Evolutionary conservation across 2,113 vertebrate species (phyloP).

Genomic region (Australoheros scitulus): DNA sequence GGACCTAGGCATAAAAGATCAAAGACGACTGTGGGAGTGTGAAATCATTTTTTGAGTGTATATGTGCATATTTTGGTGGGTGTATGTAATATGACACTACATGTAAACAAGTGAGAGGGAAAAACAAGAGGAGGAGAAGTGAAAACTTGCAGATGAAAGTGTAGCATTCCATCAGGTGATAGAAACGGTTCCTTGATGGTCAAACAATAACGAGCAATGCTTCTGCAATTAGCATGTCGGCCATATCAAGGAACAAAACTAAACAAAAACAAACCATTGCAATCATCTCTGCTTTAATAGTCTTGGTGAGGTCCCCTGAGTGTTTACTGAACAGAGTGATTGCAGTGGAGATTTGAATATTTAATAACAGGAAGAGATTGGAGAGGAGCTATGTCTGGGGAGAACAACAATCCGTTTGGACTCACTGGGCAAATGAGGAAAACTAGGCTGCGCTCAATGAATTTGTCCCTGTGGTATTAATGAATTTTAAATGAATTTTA

Average conservation of each 20-base stretch:
- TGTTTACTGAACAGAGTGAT: conserved; percentile 77
- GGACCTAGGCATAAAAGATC: conserved; percentile 45
- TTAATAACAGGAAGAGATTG: conserved; percentile 77
- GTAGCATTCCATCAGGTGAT: background rate
- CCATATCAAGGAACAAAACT: conserved; percentile 48
- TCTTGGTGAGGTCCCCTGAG: conserved; percentile 67
- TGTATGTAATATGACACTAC: conserved; percentile 4
- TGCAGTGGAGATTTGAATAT: conserved; percentile 79
- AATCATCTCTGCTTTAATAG: conserved; percentile 73
- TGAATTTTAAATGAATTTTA: conserved; percentile 75
- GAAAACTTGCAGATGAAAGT: background rate
- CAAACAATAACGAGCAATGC: conserved; percentile 39
- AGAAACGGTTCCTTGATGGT: conserved; percentile 5
- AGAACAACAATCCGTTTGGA: conserved; percentile 76
- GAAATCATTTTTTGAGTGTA: conserved; percentile 28
- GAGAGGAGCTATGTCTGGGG: conserved; percentile 68
- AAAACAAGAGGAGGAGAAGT: background rate
- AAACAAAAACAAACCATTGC: conserved; percentile 72
- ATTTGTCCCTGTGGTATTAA: conserved; percentile 72
- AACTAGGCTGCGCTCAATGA: conserved; percentile 72
- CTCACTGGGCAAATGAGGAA: conserved; percentile 72
- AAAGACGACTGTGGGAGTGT: conserved; percentile 41
- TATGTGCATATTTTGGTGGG: background rate
- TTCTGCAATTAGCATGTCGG: conserved; percentile 59
- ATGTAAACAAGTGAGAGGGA: conserved; percentile 4